Evolutionary conservation across 2,797 vertebrate species (phyloP).

Genomic region (Dryobates pubescens): DNA sequence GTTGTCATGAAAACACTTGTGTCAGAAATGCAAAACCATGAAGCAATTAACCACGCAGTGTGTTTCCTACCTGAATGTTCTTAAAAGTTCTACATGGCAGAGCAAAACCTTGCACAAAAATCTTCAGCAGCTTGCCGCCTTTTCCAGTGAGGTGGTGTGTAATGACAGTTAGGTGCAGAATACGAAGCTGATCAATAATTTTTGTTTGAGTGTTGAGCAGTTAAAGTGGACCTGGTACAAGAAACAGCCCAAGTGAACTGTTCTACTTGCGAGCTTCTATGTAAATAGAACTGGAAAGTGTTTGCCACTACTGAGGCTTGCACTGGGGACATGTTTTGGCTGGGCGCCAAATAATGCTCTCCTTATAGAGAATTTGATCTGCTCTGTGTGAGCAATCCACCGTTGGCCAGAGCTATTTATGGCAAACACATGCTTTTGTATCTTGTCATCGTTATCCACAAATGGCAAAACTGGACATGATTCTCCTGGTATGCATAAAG

Average conservation of each 20-base stretch:
- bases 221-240: slow-evolving; percentile 1
- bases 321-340: slow-evolving; percentile 76
- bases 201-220: background rate
- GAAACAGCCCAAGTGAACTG: slow-evolving; percentile 38
- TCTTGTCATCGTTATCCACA: slow-evolving; percentile 93
- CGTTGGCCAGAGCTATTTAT: slow-evolving; percentile 91
- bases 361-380: slow-evolving; percentile 92
- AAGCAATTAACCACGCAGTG: background rate
- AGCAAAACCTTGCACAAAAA: slow-evolving; percentile 34
- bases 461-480: slow-evolving; percentile 90
- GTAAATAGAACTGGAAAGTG: slow-evolving; percentile 71
- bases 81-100: slow-evolving; percentile 69
- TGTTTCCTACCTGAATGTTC: slow-evolving; percentile 59
- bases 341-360: slow-evolving; percentile 76
- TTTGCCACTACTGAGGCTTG: slow-evolving; percentile 70
- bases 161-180: background rate
- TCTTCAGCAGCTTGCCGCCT: background rate
- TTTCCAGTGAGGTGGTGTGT: background rate
- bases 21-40: slow-evolving; percentile 28
- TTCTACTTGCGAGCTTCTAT: slow-evolving; percentile 64
- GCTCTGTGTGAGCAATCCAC: slow-evolving; percentile 83
- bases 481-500: slow-evolving; percentile 82
- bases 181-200: background rate
- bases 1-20: slow-evolving; percentile 53
- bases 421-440: slow-evolving; percentile 92